Evolutionary conservation across 2,797 vertebrate genomes (phyloP).

Genomic region (Ceyx erithaca): DNA sequence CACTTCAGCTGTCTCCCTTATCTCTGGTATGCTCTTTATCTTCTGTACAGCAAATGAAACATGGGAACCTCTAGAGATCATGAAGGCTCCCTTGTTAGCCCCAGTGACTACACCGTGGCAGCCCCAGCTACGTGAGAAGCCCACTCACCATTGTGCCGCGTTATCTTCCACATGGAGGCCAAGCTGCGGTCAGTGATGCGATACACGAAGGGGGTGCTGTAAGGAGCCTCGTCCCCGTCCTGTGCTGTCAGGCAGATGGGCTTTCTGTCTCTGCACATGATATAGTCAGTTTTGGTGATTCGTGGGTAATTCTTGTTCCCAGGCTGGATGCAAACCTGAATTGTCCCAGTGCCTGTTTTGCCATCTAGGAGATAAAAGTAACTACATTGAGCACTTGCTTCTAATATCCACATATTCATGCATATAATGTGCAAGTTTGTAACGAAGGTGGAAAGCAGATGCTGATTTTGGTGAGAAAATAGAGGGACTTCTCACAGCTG

Average conservation of each 20-base stretch:
- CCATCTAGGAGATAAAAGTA: conserved; percentile 75
- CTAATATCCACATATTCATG: background rate
- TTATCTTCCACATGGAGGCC: conserved; percentile 74
- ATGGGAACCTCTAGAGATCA: background rate
- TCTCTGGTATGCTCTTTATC: background rate
- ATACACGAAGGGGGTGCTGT: conserved; percentile 83
- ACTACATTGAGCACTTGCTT: background rate
- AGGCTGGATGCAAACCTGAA: conserved; percentile 83
- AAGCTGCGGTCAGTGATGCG: conserved; percentile 40
- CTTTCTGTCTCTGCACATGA: conserved; percentile 81
- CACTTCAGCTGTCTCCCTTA: background rate
- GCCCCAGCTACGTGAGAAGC: background rate
- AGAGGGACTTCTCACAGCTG: background rate
- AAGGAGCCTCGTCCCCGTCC: conserved; percentile 79
- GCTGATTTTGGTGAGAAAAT: background rate
- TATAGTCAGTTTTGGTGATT: conserved; percentile 28
- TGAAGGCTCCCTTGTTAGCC: background rate
- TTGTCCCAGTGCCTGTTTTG: conserved; percentile 86
- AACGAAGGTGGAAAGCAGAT: background rate
- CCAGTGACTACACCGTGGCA: background rate
- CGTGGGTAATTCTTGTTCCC: conserved; percentile 84
- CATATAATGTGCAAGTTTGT: background rate
- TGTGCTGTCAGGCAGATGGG: conserved; percentile 76
- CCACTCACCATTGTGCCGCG: conserved; percentile 65
- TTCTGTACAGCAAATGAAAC: background rate